A percentile compares a stretch with the other conserved stretches of the same genome.
phyloP scores from a whole-genome alignment of 1,140 invertebrate genomes.

The Bombus balteatus region DNA sequence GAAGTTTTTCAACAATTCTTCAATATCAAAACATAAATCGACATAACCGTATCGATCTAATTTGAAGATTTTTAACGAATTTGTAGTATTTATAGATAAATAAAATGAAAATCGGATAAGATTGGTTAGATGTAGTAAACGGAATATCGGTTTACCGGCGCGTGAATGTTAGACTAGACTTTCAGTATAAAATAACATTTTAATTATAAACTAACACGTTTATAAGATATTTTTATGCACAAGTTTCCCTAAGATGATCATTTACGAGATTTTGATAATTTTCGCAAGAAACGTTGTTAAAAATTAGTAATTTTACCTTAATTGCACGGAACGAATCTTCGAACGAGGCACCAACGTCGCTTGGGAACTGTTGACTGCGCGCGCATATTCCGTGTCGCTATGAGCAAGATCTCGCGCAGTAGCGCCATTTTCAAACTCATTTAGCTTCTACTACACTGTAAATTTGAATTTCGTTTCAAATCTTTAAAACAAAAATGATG shows the following conservation, averaged over 20 bases:
- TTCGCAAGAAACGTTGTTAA: background rate
- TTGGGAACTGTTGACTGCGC: background rate
- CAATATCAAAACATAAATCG: background rate
- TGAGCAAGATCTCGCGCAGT: background rate
- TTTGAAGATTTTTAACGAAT: background rate
- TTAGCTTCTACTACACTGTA: background rate
- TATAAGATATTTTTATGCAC: background rate
- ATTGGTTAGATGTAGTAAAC: background rate
- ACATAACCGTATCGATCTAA: background rate
- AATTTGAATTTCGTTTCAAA: background rate
- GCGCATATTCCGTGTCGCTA: background rate
- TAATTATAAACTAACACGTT: background rate
- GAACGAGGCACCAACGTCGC: background rate
- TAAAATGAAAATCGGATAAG: background rate
- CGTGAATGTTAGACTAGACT: background rate
- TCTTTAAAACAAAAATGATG: background rate
- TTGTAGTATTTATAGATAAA: background rate
- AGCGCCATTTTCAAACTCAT: background rate
- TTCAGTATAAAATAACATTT: background rate
- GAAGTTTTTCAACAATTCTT: background rate
- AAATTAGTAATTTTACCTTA: background rate
- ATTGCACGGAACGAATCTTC: background rate
- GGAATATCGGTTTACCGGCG: background rate
- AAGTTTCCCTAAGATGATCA: background rate
- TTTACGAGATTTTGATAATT: background rate